Evolutionary conservation across 1,140 invertebrate species (phyloP).

Genomic region (Orchestia grillus): DNA sequence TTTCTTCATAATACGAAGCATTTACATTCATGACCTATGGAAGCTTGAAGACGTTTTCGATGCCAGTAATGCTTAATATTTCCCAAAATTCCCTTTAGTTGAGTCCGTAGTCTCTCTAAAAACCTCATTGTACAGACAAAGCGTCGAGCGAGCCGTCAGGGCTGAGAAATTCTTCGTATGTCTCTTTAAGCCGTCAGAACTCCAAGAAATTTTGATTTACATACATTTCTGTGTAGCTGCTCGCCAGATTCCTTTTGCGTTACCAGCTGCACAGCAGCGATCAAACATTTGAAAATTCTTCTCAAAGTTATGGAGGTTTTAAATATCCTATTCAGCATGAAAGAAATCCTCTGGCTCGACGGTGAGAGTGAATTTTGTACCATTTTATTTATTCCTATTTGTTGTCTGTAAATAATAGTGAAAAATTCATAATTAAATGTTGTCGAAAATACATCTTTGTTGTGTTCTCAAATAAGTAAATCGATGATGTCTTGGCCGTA

Average conservation of each 20-base stretch:
- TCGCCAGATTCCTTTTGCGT: neutral
- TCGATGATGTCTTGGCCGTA: neutral
- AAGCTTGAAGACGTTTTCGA: neutral
- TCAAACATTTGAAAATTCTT: neutral
- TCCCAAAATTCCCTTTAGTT: neutral
- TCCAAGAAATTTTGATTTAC: neutral
- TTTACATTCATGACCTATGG: neutral
- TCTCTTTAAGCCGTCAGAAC: neutral
- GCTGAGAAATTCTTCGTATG: neutral
- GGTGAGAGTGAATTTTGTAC: neutral
- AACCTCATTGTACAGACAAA: neutral
- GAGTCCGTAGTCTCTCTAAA: neutral
- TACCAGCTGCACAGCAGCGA: neutral
- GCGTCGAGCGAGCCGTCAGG: neutral
- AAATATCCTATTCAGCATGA: neutral
- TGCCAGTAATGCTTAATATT: neutral
- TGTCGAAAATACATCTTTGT: neutral
- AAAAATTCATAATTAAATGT: neutral
- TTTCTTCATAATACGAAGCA: neutral
- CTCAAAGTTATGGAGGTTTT: neutral
- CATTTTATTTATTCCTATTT: neutral
- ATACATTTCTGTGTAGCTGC: neutral
- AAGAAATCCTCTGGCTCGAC: neutral
- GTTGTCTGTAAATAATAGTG: neutral
- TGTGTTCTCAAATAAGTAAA: neutral